These are phyloP conservation scores for Thripadectes ignobilis DNA, from an alignment of 2,797 vertebrate species.

Conservation along the genomic window DNA sequence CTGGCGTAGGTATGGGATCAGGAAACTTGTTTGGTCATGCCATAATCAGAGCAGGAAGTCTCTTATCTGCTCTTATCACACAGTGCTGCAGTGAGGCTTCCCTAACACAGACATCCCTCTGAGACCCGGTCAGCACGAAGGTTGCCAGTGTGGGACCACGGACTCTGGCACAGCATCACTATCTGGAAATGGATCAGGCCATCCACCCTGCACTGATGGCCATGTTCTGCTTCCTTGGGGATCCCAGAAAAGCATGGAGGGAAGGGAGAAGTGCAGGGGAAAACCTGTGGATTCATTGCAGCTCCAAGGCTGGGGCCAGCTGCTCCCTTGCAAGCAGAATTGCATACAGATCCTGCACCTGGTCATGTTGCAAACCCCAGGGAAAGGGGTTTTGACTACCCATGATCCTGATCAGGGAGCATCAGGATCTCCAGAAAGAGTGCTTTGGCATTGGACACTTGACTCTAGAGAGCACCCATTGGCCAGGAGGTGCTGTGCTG, in stretches of 20 bases:
- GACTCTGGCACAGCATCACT: rapidly evolving
- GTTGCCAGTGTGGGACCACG: not conserved
- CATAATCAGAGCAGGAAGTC: not conserved
- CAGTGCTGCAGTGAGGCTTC: not conserved
- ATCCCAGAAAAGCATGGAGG: not conserved
- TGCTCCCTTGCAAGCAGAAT: not conserved
- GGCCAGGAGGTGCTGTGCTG: not conserved
- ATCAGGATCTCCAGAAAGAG: not conserved
- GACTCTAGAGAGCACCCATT: not conserved
- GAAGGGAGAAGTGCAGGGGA: not conserved
- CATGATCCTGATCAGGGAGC: not conserved
- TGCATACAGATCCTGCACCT: not conserved
- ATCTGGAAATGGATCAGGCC: not conserved
- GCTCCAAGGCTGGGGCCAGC: not conserved
- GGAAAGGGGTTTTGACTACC: not conserved
- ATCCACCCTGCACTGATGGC: rapidly evolving
- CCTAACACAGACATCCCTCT: rapidly evolving
- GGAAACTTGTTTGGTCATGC: constrained; percentile 66
- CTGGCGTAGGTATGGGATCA: not conserved
- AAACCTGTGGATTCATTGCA: rapidly evolving
- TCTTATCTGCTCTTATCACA: not conserved
- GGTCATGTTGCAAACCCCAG: not conserved
- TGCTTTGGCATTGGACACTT: not conserved
- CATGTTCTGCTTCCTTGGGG: rapidly evolving
- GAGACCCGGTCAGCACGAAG: rapidly evolving